Conservation (phyloP, 2,888 invertebrate genomes). For the Romanomermis culicivorax region DNA sequence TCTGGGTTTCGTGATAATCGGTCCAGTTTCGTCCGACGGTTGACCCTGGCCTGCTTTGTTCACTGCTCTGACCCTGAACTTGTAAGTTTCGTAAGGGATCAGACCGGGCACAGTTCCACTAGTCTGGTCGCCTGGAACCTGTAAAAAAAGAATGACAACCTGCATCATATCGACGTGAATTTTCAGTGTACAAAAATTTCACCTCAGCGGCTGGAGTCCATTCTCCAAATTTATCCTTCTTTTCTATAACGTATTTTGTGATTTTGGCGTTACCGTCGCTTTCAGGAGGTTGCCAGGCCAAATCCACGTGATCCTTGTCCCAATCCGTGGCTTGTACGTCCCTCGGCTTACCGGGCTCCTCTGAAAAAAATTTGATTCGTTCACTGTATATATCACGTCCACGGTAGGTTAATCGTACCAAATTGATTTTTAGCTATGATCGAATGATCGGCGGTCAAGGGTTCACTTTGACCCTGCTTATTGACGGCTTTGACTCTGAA, state of each 20-base stretch:
- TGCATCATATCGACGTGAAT: no score
- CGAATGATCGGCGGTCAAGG: conserved; percentile 53
- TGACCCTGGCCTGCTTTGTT: conserved; percentile 78
- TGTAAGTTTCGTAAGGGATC: conserved; percentile 71
- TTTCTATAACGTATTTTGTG: conserved; percentile 27
- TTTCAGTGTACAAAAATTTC: no score
- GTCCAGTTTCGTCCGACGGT: conserved; percentile 63
- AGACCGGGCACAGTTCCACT: conserved; percentile 62
- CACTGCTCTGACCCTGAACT: conserved; percentile 53
- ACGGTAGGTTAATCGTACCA: conserved; percentile 36
- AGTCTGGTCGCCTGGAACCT: conserved; percentile 49
- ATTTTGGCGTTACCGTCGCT: conserved; percentile 75
- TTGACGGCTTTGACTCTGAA: conserved; percentile 83
- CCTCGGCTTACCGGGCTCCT: conserved; percentile 26
- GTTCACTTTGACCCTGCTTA: conserved; percentile 70
- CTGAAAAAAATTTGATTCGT: conserved; percentile 14
- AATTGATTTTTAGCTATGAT: conserved; percentile 85
- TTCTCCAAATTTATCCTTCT: conserved; percentile 27
- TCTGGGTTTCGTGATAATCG: conserved; percentile 54
- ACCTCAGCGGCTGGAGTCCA: conserved; percentile 25
- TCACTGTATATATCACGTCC: not conserved
- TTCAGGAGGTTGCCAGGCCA: conserved; percentile 88
- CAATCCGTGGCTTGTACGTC: conserved; percentile 50
- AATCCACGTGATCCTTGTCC: conserved; percentile 82
- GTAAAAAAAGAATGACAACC: not conserved